phyloP scores from a whole-genome alignment of 2,113 vertebrate species.

The Phalacrocorax aristotelis region DNA sequence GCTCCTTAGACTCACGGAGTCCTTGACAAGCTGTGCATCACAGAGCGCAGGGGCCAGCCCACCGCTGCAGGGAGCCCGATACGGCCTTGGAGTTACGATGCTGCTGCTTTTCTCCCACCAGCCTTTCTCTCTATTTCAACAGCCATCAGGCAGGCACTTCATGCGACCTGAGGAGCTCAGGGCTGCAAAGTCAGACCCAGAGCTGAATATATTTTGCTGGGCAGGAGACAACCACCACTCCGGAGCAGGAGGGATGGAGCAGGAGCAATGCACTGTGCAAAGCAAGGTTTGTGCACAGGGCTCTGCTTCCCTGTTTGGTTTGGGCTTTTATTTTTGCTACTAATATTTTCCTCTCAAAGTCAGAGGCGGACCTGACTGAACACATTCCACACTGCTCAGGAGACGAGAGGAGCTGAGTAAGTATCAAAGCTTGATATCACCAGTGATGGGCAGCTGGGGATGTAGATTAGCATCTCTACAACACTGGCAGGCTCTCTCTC shows the following conservation, averaged over 20 bases:
- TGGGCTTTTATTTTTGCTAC: background rate
- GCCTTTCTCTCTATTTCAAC: background rate
- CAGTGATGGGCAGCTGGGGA: background rate
- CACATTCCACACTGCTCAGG: background rate
- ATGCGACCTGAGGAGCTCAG: accelerated
- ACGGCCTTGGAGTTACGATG: background rate
- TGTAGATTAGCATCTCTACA: background rate
- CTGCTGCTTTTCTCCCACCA: background rate
- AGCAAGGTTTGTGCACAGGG: background rate
- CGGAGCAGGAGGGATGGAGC: background rate
- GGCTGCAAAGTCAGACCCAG: background rate
- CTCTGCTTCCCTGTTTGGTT: background rate
- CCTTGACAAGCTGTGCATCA: background rate
- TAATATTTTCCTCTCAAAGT: background rate
- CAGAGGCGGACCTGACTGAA: background rate
- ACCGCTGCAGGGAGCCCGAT: background rate
- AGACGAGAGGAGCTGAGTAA: background rate
- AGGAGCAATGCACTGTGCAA: background rate
- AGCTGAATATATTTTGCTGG: background rate
- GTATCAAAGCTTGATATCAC: background rate
- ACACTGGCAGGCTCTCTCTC: background rate
- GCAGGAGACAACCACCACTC: background rate
- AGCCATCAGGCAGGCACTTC: background rate
- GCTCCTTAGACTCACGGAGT: accelerated
- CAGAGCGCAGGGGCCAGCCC: background rate